Evolutionary conservation across 2,797 vertebrate species (phyloP).

Genomic region (Brachyrhaphis roseni): DNA sequence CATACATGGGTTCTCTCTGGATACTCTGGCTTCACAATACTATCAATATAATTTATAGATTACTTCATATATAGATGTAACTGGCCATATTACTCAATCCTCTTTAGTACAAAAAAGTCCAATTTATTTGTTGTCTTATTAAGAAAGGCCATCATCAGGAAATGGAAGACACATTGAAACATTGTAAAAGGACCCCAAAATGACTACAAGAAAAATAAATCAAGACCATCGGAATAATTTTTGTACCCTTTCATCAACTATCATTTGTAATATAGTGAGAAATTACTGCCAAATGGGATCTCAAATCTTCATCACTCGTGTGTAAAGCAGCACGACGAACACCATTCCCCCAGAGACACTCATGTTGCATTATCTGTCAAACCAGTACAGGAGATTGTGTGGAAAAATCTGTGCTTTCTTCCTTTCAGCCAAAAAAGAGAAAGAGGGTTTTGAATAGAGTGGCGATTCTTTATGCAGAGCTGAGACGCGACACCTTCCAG

Average conservation of each 20-base stretch:
- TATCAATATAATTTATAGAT: background rate
- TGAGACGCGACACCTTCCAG: conserved; percentile 80
- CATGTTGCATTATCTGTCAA: conserved; percentile 78
- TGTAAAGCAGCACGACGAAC: conserved; percentile 66
- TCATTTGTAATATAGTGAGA: conserved; percentile 58
- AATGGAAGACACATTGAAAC: conserved; percentile 5
- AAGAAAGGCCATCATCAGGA: conserved; percentile 25
- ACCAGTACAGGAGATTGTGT: conserved; percentile 77
- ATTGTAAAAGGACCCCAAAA: conserved; percentile 18
- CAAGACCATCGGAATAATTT: conserved; percentile 54
- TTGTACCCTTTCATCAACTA: conserved; percentile 47
- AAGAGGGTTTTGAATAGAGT: conserved; percentile 81
- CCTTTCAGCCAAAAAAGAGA: conserved; percentile 75
- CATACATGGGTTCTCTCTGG: background rate
- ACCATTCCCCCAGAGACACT: conserved; percentile 73
- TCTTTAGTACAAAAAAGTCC: background rate
- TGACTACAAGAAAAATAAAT: conserved; percentile 45
- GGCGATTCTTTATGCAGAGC: conserved; percentile 82
- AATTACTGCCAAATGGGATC: conserved; percentile 67
- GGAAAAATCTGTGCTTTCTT: conserved; percentile 78
- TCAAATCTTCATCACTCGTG: conserved; percentile 67
- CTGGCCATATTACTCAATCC: background rate
- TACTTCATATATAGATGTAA: background rate
- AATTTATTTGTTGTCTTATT: background rate
- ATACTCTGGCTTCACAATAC: background rate